Percentiles rank a stretch among this genome's conserved stretches.
These are phyloP conservation scores for Paradisaea rubra DNA, from an alignment of 2,113 vertebrate genomes.

Conservation along the genomic window DNA sequence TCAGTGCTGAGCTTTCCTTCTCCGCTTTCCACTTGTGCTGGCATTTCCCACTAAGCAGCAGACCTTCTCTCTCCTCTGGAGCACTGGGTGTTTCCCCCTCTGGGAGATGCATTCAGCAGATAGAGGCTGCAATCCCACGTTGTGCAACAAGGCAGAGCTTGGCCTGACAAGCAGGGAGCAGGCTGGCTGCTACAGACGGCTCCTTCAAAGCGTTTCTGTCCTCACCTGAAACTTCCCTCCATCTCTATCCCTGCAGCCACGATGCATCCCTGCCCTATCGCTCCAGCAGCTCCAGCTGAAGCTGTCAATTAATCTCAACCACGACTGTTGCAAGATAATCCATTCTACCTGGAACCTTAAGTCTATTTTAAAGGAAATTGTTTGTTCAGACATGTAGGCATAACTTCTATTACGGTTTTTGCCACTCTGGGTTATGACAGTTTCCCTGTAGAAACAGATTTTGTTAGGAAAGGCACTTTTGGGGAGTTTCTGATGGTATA, in stretches of 20 bases:
- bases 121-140: neutral
- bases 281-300: neutral
- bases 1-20: neutral
- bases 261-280: neutral
- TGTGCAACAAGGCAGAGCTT: neutral
- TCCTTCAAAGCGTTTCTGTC: neutral
- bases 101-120: neutral
- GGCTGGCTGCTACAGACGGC: neutral
- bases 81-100: neutral
- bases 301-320: neutral
- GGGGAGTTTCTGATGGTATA: neutral
- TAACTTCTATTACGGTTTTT: neutral
- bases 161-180: neutral
- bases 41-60: neutral
- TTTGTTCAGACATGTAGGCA: neutral
- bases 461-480: neutral
- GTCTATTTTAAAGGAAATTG: neutral
- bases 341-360: neutral
- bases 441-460: neutral
- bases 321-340: neutral
- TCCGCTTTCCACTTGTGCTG: accelerated
- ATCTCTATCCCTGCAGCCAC: neutral
- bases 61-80: neutral
- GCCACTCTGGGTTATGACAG: neutral
- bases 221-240: neutral